These are phyloP conservation scores for Andrena bucephala DNA, from an alignment of 2,888 invertebrate genomes.

Conservation along the genomic window DNA sequence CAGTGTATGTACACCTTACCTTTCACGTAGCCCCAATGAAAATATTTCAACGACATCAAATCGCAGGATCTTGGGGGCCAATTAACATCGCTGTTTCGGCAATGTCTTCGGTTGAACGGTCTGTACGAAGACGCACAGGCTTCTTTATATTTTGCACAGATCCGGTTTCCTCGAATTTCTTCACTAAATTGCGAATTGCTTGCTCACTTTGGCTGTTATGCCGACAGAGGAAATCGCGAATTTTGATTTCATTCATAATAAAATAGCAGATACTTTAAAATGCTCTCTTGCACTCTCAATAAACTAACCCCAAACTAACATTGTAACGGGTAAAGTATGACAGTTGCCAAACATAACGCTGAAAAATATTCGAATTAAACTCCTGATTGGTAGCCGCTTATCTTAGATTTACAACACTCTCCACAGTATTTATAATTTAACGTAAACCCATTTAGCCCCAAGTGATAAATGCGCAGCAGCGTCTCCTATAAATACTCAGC, in stretches of 20 bases:
- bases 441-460: too few relatives aligned
- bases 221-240: neutral
- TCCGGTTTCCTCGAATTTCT: neutral
- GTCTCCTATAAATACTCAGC: too few relatives aligned
- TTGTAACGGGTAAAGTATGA: too few relatives aligned
- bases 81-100: constrained; percentile 1
- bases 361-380: too few relatives aligned
- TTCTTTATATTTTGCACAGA: constrained; percentile 1
- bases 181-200: constrained; percentile 11
- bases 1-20: neutral
- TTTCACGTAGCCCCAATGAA: constrained; percentile 11
- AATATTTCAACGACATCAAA: neutral
- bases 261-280: neutral
- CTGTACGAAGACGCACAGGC: neutral
- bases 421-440: too few relatives aligned
- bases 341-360: too few relatives aligned
- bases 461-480: too few relatives aligned
- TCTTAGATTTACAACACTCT: too few relatives aligned
- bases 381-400: too few relatives aligned
- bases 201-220: neutral
- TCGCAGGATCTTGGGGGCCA: neutral
- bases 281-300: too few relatives aligned
- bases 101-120: neutral
- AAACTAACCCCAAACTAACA: too few relatives aligned
- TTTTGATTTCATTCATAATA: neutral